Conservation (phyloP, 2,888 invertebrate species). For the Penaeus monodon region DNA sequence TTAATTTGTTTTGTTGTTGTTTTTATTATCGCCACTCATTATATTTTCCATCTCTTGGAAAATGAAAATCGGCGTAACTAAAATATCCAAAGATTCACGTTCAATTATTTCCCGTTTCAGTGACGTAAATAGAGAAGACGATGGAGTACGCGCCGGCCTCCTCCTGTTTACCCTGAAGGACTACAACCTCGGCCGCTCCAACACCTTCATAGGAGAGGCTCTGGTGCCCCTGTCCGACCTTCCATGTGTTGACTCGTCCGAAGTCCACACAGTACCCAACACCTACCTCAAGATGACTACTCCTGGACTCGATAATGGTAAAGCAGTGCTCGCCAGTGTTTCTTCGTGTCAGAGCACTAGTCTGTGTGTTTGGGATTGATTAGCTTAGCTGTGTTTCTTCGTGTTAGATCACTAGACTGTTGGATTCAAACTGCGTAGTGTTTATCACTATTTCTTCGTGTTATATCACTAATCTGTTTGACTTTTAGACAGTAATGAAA, state of each 20-base stretch:
- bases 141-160: constrained; percentile 48
- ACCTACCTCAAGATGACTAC: constrained; percentile 58
- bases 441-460: too few relatives aligned
- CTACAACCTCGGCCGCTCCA: constrained; percentile 61
- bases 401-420: too few relatives aligned
- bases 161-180: constrained; percentile 64
- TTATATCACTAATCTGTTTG: too few relatives aligned
- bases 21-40: too few relatives aligned
- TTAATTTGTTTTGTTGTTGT: too few relatives aligned
- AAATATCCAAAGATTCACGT: too few relatives aligned
- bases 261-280: constrained; percentile 47
- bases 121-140: constrained; percentile 39
- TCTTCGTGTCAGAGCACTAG: neutral
- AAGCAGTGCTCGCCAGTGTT: neutral
- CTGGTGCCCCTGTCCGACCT: constrained; percentile 47
- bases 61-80: too few relatives aligned
- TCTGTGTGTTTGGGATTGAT: too few relatives aligned
- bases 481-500: too few relatives aligned
- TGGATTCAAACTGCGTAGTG: too few relatives aligned
- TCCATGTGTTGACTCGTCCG: constrained; percentile 47
- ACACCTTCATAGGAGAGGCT: constrained; percentile 63
- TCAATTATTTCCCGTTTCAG: constrained; percentile 25
- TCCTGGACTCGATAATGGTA: constrained; percentile 58
- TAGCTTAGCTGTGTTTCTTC: too few relatives aligned
- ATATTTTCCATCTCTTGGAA: too few relatives aligned